These are phyloP conservation scores for Salvator merianae DNA, from an alignment of 2,113 vertebrate genomes.

Conservation along the genomic window DNA sequence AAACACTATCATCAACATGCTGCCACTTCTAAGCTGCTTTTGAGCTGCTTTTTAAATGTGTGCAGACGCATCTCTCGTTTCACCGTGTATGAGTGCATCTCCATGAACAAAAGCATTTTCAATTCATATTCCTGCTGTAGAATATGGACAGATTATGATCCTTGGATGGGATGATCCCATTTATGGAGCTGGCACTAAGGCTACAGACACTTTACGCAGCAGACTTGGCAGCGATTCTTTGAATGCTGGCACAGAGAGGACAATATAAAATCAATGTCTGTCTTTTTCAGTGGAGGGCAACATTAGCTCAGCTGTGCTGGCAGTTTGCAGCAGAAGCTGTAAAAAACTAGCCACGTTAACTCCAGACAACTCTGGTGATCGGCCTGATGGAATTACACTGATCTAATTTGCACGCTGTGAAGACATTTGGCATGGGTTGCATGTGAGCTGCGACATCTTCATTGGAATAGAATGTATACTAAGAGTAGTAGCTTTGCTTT, in stretches of 20 bases:
- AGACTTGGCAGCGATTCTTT: constrained; percentile 46
- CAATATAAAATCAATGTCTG: constrained; percentile 52
- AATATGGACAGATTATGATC: neutral
- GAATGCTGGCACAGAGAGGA: constrained; percentile 44
- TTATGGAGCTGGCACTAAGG: constrained; percentile 19
- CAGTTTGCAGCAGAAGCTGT: constrained; percentile 70
- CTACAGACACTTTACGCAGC: constrained; percentile 21
- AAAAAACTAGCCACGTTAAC: constrained; percentile 71
- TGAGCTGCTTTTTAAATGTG: too few relatives aligned
- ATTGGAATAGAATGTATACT: constrained; percentile 79
- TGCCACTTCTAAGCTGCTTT: too few relatives aligned
- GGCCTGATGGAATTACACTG: constrained; percentile 86
- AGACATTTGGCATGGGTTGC: constrained; percentile 83
- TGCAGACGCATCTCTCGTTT: too few relatives aligned
- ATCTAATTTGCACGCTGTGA: constrained; percentile 87
- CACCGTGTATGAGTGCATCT: neutral
- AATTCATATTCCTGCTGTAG: neutral
- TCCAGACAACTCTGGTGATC: constrained; percentile 76
- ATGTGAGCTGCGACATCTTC: constrained; percentile 83
- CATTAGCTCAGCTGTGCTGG: constrained; percentile 75
- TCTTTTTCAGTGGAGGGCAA: constrained; percentile 66
- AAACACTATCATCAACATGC: too few relatives aligned
- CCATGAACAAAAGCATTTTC: neutral
- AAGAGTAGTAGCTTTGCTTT: constrained; percentile 73
- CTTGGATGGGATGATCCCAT: neutral